Evolutionary conservation across 2,113 vertebrate species (phyloP), one percentile per base, ranked within the genome.

Genomic region (Lipophrys pholis): DNA sequence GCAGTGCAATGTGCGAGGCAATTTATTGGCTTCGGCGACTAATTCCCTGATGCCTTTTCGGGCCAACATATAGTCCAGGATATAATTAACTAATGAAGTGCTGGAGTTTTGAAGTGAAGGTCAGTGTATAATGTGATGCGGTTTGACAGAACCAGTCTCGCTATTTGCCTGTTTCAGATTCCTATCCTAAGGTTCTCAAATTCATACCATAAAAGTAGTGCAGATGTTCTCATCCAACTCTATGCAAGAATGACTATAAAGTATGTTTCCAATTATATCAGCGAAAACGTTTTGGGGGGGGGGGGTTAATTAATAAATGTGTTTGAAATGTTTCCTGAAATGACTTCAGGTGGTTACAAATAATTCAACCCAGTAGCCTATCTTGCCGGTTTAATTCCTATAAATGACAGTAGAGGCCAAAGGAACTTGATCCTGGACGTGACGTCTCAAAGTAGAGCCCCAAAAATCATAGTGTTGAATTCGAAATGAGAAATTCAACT

Each of bases 321-420:
- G n/a, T 16, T 12, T 10, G 14, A 60, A 17, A 36, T 16, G 14
- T 35, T 9, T 16, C 41, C 12, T 10, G 12, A 60, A 17, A 36
- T 16, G 14, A 7, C 11, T 11, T 35, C 6, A 2, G 21, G 21
- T 30, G 21, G 21, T 30, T 30, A 30, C 4, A 30, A 30, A 30
- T 30, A 30, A 30, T 30, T 30, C 21, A 30, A 30, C 4, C 21
- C 21, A 45, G 12, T 45, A 11, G 10, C 41, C 42, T 45, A 21
- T 68, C 30, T 7, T 51, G 30, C 15, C 16, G 10, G 17, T 15
- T 40, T 11, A 12, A 48, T 41, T 12, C 17, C 3, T 59, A 54
- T 54, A 16, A 67, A 36, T 14, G 54, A 60, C 11, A 66, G 59
- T 1, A 14, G 42, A 12, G 61, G 40, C 64, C 30, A 53, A 45